Conservation (phyloP, 2,888 invertebrate species). For the Frankliniella fusca region DNA sequence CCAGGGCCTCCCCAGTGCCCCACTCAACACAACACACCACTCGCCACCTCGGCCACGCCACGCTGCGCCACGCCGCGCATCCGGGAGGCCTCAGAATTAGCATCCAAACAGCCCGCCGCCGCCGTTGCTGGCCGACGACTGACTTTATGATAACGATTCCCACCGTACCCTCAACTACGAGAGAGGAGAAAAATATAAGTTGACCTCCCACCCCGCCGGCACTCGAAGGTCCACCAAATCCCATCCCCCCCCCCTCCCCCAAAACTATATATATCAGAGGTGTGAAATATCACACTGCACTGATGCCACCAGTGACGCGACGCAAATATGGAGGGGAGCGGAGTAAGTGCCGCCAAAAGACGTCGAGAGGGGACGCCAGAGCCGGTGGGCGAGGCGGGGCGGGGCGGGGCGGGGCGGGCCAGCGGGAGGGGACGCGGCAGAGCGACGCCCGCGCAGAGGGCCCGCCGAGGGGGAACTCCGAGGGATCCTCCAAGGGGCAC, state of each 20-base stretch:
- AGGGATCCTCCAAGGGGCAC: slow-evolving; percentile 1
- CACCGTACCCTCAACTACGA: no score
- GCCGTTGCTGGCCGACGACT: no score
- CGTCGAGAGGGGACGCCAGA: background rate
- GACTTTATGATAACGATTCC: no score
- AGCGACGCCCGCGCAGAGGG: background rate
- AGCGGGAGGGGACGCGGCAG: background rate
- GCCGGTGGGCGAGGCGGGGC: no score
- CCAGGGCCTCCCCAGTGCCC: background rate
- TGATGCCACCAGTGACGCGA: no score
- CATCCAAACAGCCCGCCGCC: background rate
- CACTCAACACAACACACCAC: background rate
- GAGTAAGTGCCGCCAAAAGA: no score
- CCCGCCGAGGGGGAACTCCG: background rate
- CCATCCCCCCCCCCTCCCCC: background rate
- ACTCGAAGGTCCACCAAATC: background rate
- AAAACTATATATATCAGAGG: no score
- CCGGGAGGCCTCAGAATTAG: background rate
- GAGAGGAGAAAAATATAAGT: no score
- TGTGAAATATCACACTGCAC: background rate
- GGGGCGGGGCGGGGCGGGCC: background rate
- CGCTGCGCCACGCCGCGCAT: background rate
- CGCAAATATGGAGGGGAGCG: no score
- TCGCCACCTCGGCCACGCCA: slow-evolving; percentile 1
- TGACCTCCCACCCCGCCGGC: background rate